phyloP scores from a whole-genome alignment of 2,888 invertebrate genomes.

The Nephrocerus scutellatus region DNA sequence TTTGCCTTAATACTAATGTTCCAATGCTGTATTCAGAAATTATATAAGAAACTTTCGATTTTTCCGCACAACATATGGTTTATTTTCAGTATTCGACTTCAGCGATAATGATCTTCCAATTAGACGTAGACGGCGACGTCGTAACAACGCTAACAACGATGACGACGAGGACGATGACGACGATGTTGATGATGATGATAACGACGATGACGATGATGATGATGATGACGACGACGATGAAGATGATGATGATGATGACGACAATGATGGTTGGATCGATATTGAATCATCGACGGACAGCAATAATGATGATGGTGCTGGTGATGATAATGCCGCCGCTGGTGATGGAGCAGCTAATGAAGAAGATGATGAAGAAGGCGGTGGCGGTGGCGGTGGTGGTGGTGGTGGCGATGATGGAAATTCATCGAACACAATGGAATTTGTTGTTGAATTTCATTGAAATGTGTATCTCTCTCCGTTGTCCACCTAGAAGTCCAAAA shows the following conservation, averaged over 20 bases:
- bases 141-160: no score
- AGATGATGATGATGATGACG: slow-evolving; percentile 24
- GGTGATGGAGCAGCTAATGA: slow-evolving; percentile 13
- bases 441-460: no score
- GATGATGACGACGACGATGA: slow-evolving; percentile 26
- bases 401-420: slow-evolving; percentile 17
- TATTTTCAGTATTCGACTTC: slow-evolving; percentile 34
- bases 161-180: slow-evolving; percentile 26
- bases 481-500: no score
- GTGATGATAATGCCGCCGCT: slow-evolving; percentile 19
- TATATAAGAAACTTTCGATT: no score
- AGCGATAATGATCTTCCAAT: slow-evolving; percentile 27
- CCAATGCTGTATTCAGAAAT: no score
- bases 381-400: slow-evolving; percentile 20
- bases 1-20: no score
- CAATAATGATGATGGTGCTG: slow-evolving; percentile 21
- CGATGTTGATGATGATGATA: slow-evolving; percentile 27
- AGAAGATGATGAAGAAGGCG: slow-evolving; percentile 18
- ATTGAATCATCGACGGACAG: slow-evolving; percentile 21
- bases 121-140: slow-evolving; percentile 13
- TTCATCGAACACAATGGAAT: no score
- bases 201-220: slow-evolving; percentile 27
- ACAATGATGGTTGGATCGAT: slow-evolving; percentile 27
- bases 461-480: no score
- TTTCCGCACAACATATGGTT: no score